phyloP scores from a whole-genome alignment of 1,140 invertebrate genomes.

The Eubasilissa regina region DNA sequence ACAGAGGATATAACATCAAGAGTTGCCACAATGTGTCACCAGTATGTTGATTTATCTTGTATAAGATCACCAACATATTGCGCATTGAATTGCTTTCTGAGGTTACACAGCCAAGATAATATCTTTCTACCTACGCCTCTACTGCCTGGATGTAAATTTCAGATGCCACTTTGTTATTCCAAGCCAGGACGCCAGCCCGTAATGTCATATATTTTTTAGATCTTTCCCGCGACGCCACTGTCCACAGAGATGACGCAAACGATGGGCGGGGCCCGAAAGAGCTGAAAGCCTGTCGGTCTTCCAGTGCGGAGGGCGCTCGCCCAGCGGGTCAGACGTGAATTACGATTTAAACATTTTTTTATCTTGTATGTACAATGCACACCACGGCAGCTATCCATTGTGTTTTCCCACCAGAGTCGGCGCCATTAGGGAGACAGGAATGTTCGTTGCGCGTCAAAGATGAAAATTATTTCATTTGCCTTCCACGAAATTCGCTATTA shows the following conservation, averaged over 20 bases:
- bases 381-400: too few relatives aligned
- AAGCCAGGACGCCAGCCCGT: too few relatives aligned
- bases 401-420: constrained; percentile 1
- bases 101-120: too few relatives aligned
- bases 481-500: background rate
- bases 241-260: background rate
- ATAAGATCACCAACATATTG: too few relatives aligned
- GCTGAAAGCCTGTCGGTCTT: background rate
- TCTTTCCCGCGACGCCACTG: background rate
- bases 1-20: too few relatives aligned
- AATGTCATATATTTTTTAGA: too few relatives aligned
- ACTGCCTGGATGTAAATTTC: too few relatives aligned
- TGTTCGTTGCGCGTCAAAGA: background rate
- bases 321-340: background rate
- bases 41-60: too few relatives aligned
- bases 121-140: too few relatives aligned
- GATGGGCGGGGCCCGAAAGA: background rate
- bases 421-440: background rate
- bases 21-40: too few relatives aligned
- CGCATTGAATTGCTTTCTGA: too few relatives aligned
- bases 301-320: background rate
- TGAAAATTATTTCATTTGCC: background rate
- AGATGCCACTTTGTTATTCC: too few relatives aligned
- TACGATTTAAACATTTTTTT: constrained; percentile 21
- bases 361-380: background rate